Evolutionary conservation across 2,888 invertebrate genomes (phyloP).

Genomic region (Nasonovia ribisnigri): DNA sequence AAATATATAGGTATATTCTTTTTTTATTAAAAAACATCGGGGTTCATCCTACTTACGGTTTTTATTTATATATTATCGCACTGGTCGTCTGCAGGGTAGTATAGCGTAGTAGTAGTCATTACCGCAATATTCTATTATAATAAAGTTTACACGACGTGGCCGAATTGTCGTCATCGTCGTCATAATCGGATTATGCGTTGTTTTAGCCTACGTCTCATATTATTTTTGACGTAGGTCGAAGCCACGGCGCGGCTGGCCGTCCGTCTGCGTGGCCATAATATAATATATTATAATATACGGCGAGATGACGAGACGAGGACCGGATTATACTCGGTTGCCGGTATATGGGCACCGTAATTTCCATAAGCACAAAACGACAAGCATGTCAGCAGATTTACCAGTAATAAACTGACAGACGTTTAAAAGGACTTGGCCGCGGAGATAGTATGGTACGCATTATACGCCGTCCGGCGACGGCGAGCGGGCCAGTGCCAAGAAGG

Average conservation of each 20-base stretch:
- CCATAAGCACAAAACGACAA: constrained; percentile 55
- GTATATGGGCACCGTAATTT: constrained; percentile 29
- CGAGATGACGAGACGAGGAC: neutral
- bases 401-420: constrained; percentile 63
- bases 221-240: constrained; percentile 50
- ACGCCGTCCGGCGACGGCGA: neutral
- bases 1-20: neutral
- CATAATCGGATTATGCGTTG: constrained; percentile 48
- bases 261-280: neutral
- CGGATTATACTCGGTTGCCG: neutral
- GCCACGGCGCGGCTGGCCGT: too few species aligned
- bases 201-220: neutral
- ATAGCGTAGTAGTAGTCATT: neutral
- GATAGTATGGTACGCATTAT: constrained; percentile 10
- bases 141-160: neutral
- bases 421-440: constrained; percentile 51
- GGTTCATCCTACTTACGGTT: neutral
- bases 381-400: constrained; percentile 60
- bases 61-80: neutral
- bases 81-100: neutral
- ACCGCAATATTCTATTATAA: neutral
- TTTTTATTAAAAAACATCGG: neutral
- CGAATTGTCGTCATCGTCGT: constrained; percentile 18
- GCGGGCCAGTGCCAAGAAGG: constrained; percentile 47
- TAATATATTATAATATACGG: constrained; percentile 4